phyloP scores from a whole-genome alignment of 2,113 vertebrate genomes.

The Zosterops lateralis region DNA sequence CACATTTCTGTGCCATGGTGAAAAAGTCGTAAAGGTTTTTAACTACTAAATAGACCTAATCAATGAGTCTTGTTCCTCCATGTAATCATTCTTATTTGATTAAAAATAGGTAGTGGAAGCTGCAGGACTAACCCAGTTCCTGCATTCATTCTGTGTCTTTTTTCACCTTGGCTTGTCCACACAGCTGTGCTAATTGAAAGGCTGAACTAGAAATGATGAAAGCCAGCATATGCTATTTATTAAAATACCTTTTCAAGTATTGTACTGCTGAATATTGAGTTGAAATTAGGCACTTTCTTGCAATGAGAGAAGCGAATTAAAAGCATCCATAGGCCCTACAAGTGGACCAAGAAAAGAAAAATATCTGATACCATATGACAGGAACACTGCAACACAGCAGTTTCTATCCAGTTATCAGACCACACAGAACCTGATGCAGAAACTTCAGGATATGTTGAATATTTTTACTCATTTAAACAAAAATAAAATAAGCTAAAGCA shows the following conservation, averaged over 20 bases:
- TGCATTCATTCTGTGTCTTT: background rate
- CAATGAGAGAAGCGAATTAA: background rate
- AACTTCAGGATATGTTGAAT: background rate
- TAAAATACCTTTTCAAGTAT: background rate
- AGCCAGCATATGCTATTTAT: background rate
- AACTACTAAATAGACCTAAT: slow-evolving; percentile 28
- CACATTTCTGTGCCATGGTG: background rate
- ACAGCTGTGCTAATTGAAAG: background rate
- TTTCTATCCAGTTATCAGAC: background rate
- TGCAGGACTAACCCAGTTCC: background rate
- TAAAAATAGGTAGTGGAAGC: background rate
- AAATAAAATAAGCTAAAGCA: background rate
- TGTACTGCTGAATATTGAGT: background rate
- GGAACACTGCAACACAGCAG: background rate
- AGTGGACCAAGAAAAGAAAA: background rate
- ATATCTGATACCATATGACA: background rate
- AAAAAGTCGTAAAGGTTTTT: slow-evolving; percentile 14
- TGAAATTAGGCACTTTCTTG: background rate
- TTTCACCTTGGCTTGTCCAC: background rate
- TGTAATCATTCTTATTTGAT: background rate
- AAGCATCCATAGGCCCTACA: background rate
- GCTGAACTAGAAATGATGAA: background rate
- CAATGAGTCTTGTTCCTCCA: background rate
- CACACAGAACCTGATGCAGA: background rate
- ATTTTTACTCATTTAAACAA: background rate